A percentile compares a stretch with the other conserved stretches of the same genome.
Evolutionary conservation across 2,888 invertebrate genomes (phyloP).

Genomic region (Tenthredo scrophulariae): DNA sequence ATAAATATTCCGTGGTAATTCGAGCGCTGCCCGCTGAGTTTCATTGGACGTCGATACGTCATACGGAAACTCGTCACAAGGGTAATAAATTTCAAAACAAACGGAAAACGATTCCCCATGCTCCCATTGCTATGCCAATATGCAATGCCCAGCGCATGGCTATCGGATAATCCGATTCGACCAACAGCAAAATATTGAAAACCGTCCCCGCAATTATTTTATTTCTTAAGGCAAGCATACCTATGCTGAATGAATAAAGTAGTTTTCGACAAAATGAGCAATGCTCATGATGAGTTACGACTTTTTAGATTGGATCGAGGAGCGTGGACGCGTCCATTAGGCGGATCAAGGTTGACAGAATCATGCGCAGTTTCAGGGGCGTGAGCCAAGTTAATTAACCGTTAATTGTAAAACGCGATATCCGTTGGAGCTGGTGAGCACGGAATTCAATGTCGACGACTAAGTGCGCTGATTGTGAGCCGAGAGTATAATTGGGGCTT

Average conservation of each 20-base stretch:
- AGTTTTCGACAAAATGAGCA: neutral
- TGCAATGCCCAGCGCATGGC: neutral
- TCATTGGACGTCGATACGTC: constrained; percentile 46
- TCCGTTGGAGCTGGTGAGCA: neutral
- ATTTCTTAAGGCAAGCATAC: neutral
- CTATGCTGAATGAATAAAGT: neutral
- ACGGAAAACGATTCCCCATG: constrained; percentile 33
- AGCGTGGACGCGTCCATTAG: neutral
- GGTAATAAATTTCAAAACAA: constrained; percentile 41
- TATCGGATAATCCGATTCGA: neutral
- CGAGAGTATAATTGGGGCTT: neutral
- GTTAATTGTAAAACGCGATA: constrained; percentile 13
- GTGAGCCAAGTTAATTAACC: constrained; percentile 15
- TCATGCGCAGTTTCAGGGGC: neutral
- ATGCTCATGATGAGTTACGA: neutral
- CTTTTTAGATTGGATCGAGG: neutral
- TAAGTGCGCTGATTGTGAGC: neutral
- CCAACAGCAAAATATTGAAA: neutral
- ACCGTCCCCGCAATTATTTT: neutral
- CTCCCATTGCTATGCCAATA: neutral
- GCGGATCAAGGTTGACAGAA: neutral
- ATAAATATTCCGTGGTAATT: constrained; percentile 53
- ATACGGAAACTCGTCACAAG: constrained; percentile 19
- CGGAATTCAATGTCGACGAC: neutral
- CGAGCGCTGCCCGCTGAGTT: constrained; percentile 33